phyloP scores from a whole-genome alignment of 2,113 vertebrate genomes.

The Myotis yumanensis region DNA sequence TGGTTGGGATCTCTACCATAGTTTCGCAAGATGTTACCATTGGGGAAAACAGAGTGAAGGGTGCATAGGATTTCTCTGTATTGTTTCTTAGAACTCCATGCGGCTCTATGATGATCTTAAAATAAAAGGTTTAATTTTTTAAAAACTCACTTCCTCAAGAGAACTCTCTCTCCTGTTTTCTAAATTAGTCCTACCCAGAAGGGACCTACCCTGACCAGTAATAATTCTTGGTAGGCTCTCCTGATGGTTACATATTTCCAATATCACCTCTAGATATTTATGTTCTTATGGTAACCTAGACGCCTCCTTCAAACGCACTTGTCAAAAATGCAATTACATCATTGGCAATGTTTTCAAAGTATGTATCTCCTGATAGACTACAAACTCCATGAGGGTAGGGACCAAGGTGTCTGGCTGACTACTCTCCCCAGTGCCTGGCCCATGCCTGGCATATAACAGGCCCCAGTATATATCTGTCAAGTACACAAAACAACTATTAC shows the following conservation, averaged over 20 bases:
- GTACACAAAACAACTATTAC: not conserved
- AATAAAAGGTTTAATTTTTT: not conserved
- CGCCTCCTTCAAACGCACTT: not conserved
- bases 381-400: not conserved
- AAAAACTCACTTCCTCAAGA: not conserved
- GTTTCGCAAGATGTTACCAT: not conserved
- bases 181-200: not conserved
- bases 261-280: not conserved
- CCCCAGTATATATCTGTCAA: not conserved
- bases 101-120: not conserved
- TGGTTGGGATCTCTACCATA: no score
- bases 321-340: not conserved
- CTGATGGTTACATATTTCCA: not conserved
- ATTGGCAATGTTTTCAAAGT: not conserved
- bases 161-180: not conserved
- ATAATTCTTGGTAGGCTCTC: not conserved
- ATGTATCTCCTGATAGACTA: not conserved
- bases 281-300: not conserved
- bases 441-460: not conserved
- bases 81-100: not conserved
- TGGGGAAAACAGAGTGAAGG: not conserved
- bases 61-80: not conserved
- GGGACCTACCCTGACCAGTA: no score
- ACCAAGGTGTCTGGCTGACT: not conserved
- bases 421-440: no score